phyloP scores from a whole-genome alignment of 2,888 invertebrate species.

The Dermolepida albohirtum region DNA sequence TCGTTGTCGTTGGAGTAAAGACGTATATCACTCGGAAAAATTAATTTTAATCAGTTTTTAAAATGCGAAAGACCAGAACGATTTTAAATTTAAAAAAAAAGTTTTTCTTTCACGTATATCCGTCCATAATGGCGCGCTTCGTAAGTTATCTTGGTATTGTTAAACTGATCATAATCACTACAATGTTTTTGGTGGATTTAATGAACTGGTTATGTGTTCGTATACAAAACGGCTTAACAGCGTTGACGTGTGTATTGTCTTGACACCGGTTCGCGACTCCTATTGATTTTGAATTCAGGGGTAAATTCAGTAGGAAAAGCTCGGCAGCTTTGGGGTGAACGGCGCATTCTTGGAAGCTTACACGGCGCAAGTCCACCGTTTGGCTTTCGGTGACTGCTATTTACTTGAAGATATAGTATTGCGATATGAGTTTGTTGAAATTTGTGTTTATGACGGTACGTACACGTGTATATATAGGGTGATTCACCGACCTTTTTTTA shows the following conservation, averaged over 20 bases:
- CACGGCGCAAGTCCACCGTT: conserved; percentile 44
- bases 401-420: neutral
- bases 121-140: conserved; percentile 1
- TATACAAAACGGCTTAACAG: neutral
- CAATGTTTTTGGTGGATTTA: neutral
- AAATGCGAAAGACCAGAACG: neutral
- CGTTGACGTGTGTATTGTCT: conserved; percentile 43
- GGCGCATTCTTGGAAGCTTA: conserved; percentile 50
- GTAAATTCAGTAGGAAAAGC: conserved; percentile 54
- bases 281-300: conserved; percentile 60
- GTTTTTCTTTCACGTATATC: conserved; percentile 3
- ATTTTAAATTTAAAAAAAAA: neutral
- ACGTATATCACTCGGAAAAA: conserved; percentile 3
- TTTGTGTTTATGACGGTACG: too few relatives aligned
- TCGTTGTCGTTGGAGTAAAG: neutral
- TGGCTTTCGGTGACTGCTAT: conserved; percentile 9
- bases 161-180: neutral
- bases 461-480: too few relatives aligned
- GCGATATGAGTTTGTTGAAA: too few relatives aligned
- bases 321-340: conserved; percentile 46
- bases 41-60: conserved; percentile 16
- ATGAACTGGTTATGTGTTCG: neutral
- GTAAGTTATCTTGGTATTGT: neutral
- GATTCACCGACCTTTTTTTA: too few relatives aligned
- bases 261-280: conserved; percentile 54